phyloP scores from a whole-genome alignment of 2,113 vertebrate species.

The Gracilinanus agilis region DNA sequence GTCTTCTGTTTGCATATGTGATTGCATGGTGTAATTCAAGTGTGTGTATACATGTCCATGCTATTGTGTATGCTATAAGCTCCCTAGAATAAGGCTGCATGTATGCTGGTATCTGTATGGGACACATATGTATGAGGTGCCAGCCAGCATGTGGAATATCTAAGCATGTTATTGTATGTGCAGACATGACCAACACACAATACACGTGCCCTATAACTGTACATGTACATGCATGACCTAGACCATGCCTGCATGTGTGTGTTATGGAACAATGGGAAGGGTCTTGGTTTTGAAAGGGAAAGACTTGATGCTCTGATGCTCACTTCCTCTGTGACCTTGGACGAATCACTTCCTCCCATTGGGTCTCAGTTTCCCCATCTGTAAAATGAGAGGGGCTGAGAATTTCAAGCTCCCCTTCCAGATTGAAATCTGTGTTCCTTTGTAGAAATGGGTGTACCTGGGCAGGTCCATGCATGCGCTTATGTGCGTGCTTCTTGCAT shows the following conservation, averaged over 20 bases:
- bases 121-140: background rate
- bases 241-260: background rate
- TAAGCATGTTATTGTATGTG: background rate
- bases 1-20: background rate
- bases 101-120: too few species aligned
- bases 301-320: background rate
- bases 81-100: background rate
- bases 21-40: rapidly evolving
- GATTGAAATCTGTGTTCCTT: background rate
- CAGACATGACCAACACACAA: background rate
- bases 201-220: background rate
- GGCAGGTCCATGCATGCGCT: background rate
- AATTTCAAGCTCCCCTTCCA: background rate
- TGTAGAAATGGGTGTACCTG: background rate
- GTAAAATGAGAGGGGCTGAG: background rate
- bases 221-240: background rate
- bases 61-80: background rate
- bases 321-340: background rate
- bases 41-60: background rate
- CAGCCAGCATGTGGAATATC: background rate
- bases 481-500: too few species aligned
- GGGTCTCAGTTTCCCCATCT: background rate
- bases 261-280: background rate
- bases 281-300: background rate
- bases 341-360: background rate